These are phyloP conservation scores for Amblyteles armatorius DNA, from an alignment of 2,888 invertebrate genomes.

Conservation along the genomic window DNA sequence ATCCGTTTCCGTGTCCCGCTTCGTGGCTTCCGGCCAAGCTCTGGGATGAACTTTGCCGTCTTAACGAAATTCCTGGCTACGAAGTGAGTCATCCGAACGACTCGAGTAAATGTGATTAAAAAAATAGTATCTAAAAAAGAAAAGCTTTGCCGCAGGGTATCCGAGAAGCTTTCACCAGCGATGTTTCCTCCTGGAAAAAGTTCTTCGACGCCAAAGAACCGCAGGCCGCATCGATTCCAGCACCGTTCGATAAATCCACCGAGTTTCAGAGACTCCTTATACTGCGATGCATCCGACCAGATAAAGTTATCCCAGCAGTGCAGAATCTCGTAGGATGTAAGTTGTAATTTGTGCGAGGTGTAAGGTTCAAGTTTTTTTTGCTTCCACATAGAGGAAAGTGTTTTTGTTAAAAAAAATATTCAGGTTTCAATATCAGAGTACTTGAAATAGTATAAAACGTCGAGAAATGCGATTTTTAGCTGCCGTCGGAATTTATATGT, in stretches of 20 bases:
- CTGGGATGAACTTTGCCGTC: slow-evolving; percentile 92
- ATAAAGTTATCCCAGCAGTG: slow-evolving; percentile 94
- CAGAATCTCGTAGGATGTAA: slow-evolving; percentile 89
- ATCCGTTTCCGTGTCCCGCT: slow-evolving; percentile 89
- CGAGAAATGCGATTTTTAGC: no score
- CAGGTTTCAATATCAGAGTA: no score
- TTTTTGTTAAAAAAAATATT: no score
- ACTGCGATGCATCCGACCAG: slow-evolving; percentile 93
- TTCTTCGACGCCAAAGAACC: slow-evolving; percentile 92
- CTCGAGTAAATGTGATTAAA: background rate
- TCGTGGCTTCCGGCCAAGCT: slow-evolving; percentile 90
- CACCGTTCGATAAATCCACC: slow-evolving; percentile 89
- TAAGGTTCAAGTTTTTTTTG: background rate
- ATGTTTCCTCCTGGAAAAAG: slow-evolving; percentile 89
- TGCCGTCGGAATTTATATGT: no score
- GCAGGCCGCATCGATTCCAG: slow-evolving; percentile 89
- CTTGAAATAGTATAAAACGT: no score
- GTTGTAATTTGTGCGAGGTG: slow-evolving; percentile 9
- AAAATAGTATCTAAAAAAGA: slow-evolving; percentile 17
- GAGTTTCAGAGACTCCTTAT: slow-evolving; percentile 92
- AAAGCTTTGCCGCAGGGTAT: slow-evolving; percentile 85
- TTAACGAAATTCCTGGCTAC: slow-evolving; percentile 86
- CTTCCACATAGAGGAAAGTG: no score
- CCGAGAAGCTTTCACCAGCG: slow-evolving; percentile 87
- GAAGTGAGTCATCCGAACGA: slow-evolving; percentile 76